phyloP scores from a whole-genome alignment of 2,888 invertebrate species.

The Lypha dubia region DNA sequence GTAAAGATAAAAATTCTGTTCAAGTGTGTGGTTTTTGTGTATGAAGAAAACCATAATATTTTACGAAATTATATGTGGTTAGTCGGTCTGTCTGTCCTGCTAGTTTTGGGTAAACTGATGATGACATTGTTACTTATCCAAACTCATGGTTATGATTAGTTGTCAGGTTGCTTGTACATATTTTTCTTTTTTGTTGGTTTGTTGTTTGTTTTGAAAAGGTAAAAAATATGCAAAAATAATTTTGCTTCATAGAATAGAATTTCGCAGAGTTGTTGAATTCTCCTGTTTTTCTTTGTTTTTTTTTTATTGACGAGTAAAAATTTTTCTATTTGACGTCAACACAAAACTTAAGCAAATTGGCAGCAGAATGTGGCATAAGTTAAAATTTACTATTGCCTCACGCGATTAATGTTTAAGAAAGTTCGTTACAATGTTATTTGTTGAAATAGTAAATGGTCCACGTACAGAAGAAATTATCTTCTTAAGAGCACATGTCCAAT shows the following conservation, averaged over 20 bases:
- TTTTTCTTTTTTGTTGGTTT: conserved; percentile 24
- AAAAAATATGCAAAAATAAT: conserved; percentile 19
- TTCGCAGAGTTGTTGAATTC: neutral
- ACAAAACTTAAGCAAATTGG: neutral
- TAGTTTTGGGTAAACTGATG: neutral
- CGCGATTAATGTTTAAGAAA: neutral
- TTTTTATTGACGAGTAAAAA: conserved; percentile 25
- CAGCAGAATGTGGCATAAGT: neutral
- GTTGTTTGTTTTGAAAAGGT: conserved; percentile 36
- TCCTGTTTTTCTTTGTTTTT: neutral
- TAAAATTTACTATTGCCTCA: neutral
- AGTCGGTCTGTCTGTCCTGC: conserved; percentile 14
- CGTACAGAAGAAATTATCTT: too few species aligned
- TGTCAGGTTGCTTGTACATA: conserved; percentile 28
- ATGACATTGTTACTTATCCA: neutral
- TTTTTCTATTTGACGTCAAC: neutral
- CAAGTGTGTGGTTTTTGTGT: neutral
- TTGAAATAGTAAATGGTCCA: neutral
- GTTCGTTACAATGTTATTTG: neutral
- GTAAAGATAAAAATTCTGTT: neutral
- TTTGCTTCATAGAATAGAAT: conserved; percentile 25
- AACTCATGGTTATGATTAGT: conserved; percentile 60
- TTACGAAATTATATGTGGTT: conserved; percentile 52
- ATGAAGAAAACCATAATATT: conserved; percentile 51
- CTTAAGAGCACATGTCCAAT: too few species aligned